Evolutionary conservation across 2,797 vertebrate species (phyloP).

Genomic region (Sebastes diaconus): DNA sequence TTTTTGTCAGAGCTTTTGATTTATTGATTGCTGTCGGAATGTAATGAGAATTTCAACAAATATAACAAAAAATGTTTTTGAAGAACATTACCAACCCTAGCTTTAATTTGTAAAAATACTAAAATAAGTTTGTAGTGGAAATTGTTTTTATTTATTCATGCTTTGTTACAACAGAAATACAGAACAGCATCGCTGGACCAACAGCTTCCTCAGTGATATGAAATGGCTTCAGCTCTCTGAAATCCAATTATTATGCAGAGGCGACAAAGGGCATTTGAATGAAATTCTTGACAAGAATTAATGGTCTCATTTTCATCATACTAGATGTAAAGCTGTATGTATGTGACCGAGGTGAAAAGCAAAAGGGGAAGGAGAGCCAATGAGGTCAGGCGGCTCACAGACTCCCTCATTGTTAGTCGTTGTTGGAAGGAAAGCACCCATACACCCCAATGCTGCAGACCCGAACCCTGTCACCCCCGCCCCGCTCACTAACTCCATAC

Average conservation of each 20-base stretch:
- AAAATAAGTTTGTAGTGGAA: neutral
- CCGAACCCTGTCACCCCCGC: slow-evolving; percentile 37
- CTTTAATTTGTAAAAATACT: slow-evolving; percentile 16
- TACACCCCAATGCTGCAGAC: slow-evolving; percentile 42
- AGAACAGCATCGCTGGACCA: neutral
- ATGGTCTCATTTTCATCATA: slow-evolving; percentile 43
- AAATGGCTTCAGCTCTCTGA: slow-evolving; percentile 4
- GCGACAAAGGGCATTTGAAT: neutral
- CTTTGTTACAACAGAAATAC: neutral
- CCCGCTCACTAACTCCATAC: slow-evolving; percentile 60
- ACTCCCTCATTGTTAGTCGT: slow-evolving; percentile 69
- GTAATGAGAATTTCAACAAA: neutral
- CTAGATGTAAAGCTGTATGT: slow-evolving; percentile 36
- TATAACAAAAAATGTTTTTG: neutral
- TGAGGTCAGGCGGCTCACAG: slow-evolving; percentile 72
- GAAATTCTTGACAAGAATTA: slow-evolving; percentile 50
- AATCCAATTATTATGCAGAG: slow-evolving; percentile 1
- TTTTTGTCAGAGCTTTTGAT: neutral
- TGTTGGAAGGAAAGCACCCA: slow-evolving; percentile 56
- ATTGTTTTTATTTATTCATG: neutral
- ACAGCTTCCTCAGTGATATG: neutral
- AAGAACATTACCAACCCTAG: neutral
- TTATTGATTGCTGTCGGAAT: neutral
- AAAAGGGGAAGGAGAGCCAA: slow-evolving; percentile 38
- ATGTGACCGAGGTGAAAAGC: slow-evolving; percentile 46